Evolutionary conservation across 2,113 vertebrate species (phyloP), one percentile per base, ranked within the genome.

Genomic region (Meleagris gallopavo): DNA sequence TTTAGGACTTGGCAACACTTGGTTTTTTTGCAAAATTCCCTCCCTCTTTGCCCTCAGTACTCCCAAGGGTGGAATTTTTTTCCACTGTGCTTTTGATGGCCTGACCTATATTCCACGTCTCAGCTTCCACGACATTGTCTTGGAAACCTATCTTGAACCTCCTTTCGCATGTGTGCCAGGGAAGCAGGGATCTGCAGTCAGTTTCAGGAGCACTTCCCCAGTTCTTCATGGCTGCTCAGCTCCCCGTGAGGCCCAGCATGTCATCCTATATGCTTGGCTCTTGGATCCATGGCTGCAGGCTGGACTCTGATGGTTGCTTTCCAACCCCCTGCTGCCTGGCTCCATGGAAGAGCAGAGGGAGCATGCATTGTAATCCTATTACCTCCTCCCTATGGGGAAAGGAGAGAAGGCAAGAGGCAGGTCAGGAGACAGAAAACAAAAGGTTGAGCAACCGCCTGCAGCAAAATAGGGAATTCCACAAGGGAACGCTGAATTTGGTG

Each of bases 401-500:
- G 69, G 32, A 95, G 60, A 91, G 64, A 75, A 95, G 91, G 95
- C 36, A 86, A 84, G 80, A 93, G 41, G 67, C 76, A 88, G 80
- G 34, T 89, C 50, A 91, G 89, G 46, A 86, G 67, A 93, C 41
- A 77, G 71, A 87, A 97, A 88, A 96, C 87, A 95, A 95, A 96
- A 95, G 82, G 82, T 81, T 91, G 91, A 95, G 79, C 61, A 95
- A 96, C 72, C 0, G 52, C 82, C 72, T 72, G 76, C 45, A 72
- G 88, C 87, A 90, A 93, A 95, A 91, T 29, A 93, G 55, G 65
- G 88, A 96, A 94, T 88, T 95, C 96, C 83, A 91, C 3, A 1
- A 88, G 88, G 83, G 52, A 95, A 88, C 82, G 83, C 65, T 90
- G 93, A 94, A 96, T 95, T 95, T 95, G 78, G 89, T 93, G 93